Evolutionary conservation across 2,888 invertebrate species (phyloP).

Genomic region (Muscina levida): DNA sequence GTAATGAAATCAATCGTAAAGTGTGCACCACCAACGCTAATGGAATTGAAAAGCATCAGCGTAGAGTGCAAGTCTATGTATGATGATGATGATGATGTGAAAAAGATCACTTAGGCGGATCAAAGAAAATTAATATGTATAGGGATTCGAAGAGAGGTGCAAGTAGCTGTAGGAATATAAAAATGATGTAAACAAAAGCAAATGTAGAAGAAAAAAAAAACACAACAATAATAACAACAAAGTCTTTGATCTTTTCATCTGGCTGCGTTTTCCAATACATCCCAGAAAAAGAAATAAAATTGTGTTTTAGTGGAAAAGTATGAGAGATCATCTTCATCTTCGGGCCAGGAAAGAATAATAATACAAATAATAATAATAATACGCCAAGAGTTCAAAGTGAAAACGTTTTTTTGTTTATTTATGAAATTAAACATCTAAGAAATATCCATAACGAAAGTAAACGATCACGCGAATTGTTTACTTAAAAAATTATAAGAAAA

Average conservation of each 20-base stretch:
- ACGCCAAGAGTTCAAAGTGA: constrained; percentile 62
- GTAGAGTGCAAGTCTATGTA: too few relatives aligned
- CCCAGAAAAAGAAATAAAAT: background rate
- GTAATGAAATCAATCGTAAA: constrained; percentile 32
- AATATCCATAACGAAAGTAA: constrained; percentile 27
- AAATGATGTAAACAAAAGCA: constrained; percentile 30
- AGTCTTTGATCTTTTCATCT: constrained; percentile 26
- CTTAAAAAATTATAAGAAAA: constrained; percentile 53
- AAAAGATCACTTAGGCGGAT: constrained; percentile 17
- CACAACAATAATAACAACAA: constrained; percentile 12
- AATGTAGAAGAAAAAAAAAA: background rate
- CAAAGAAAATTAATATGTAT: constrained; percentile 15
- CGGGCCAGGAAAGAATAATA: background rate
- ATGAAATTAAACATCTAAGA: constrained; percentile 59
- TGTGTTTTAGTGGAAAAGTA: background rate
- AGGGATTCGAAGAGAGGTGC: too few relatives aligned
- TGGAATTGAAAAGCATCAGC: background rate
- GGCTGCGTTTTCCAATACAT: background rate
- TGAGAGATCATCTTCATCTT: background rate
- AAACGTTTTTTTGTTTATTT: constrained; percentile 61
- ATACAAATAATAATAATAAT: background rate
- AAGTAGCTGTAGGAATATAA: background rate
- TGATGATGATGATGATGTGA: background rate
- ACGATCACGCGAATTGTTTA: constrained; percentile 62
- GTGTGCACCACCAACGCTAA: constrained; percentile 4